Percentiles rank a stretch among this genome's conserved stretches.
phyloP scores from a whole-genome alignment of 2,113 vertebrate genomes.

The Prochilodus magdalenae region DNA sequence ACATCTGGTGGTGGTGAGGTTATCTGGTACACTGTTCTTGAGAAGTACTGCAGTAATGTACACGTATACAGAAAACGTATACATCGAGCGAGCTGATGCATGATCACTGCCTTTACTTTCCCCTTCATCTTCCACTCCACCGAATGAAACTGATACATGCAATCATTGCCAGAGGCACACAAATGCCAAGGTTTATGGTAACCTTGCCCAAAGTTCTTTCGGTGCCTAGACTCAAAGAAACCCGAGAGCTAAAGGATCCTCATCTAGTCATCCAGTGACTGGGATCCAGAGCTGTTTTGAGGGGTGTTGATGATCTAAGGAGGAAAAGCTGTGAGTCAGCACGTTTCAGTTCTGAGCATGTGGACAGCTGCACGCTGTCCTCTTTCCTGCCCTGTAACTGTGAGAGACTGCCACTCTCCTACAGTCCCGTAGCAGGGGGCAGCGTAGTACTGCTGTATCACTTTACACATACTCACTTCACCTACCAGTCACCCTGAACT shows the following conservation, averaged over 20 bases:
- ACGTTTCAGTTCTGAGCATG: neutral
- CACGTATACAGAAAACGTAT: neutral
- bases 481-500: slow-evolving; percentile 47
- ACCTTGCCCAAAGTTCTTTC: neutral
- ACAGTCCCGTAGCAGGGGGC: slow-evolving; percentile 8
- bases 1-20: slow-evolving; percentile 42
- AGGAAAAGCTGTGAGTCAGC: neutral
- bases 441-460: neutral
- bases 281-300: slow-evolving; percentile 7
- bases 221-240: neutral
- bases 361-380: slow-evolving; percentile 16
- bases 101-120: slow-evolving; percentile 2
- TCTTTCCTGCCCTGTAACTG: neutral
- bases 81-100: neutral
- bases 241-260: neutral
- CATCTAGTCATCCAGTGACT: neutral
- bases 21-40: slow-evolving; percentile 6
- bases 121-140: neutral
- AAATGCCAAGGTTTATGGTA: neutral
- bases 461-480: slow-evolving; percentile 24
- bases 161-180: slow-evolving; percentile 13
- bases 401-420: neutral
- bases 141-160: neutral
- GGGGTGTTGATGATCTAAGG: slow-evolving; percentile 7
- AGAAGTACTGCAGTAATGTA: slow-evolving; percentile 17